phyloP scores from a whole-genome alignment of 1,140 invertebrate genomes.

The Drosophila micromelanica region DNA sequence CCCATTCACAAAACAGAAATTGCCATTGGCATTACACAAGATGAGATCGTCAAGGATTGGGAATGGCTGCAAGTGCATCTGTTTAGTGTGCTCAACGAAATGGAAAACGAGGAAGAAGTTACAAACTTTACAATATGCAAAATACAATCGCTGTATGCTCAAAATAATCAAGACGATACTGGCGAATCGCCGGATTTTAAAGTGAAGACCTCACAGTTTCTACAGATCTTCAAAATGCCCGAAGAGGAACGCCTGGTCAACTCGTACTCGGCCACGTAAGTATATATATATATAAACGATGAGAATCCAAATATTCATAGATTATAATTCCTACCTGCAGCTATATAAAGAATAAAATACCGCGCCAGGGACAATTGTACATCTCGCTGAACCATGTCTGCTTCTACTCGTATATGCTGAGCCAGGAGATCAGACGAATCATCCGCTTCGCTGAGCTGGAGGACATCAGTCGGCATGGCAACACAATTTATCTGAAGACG shows the following conservation, averaged over 20 bases:
- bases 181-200: constrained; percentile 79
- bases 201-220: constrained; percentile 89
- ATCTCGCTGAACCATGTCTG: constrained; percentile 97
- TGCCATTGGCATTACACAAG: constrained; percentile 92
- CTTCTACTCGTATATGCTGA: constrained; percentile 97
- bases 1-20: constrained; percentile 87
- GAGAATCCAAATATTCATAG: neutral
- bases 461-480: constrained; percentile 67
- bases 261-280: constrained; percentile 96
- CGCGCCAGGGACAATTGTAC: constrained; percentile 97
- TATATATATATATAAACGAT: constrained; percentile 7
- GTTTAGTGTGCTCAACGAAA: constrained; percentile 92
- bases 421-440: constrained; percentile 94
- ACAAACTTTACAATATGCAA: constrained; percentile 98
- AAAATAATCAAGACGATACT: constrained; percentile 76
- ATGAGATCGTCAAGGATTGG: constrained; percentile 97
- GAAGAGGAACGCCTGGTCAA: constrained; percentile 98
- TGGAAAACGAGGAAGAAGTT: constrained; percentile 97
- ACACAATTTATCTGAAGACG: constrained; percentile 80
- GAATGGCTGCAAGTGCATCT: constrained; percentile 96
- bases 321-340: constrained; percentile 85
- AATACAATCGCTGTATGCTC: constrained; percentile 89
- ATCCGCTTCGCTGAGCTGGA: constrained; percentile 86
- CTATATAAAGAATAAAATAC: constrained; percentile 96
- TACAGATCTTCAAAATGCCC: constrained; percentile 94